Percentiles rank a stretch among this genome's conserved stretches.
phyloP scores from a whole-genome alignment of 2,797 vertebrate genomes.

The Chromis chromis region DNA sequence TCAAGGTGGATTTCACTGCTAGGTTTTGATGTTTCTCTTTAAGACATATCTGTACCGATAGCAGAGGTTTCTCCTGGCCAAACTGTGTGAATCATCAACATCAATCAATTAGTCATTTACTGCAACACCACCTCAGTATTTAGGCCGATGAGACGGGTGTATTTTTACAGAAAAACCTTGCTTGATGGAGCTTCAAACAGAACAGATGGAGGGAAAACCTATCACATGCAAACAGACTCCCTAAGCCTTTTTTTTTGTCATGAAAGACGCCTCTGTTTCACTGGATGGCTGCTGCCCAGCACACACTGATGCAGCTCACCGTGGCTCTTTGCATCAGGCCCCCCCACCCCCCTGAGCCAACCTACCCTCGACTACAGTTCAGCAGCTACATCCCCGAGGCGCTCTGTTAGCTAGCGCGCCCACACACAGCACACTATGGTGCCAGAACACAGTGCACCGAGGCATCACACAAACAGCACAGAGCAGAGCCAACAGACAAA shows the following conservation, averaged over 20 bases:
- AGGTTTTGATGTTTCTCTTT: slow-evolving; percentile 42
- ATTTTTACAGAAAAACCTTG: slow-evolving; percentile 42
- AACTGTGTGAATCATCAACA: slow-evolving; percentile 61
- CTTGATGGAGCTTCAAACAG: slow-evolving; percentile 55
- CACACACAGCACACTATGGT: slow-evolving; percentile 67
- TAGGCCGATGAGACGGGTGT: slow-evolving; percentile 29
- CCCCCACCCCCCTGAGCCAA: slow-evolving; percentile 33
- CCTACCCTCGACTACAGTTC: slow-evolving; percentile 68
- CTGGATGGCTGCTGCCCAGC: slow-evolving; percentile 61
- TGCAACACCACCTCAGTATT: slow-evolving; percentile 38
- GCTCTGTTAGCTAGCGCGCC: slow-evolving; percentile 74
- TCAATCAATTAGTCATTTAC: slow-evolving; percentile 51
- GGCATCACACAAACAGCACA: slow-evolving; percentile 61
- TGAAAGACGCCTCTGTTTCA: slow-evolving; percentile 66
- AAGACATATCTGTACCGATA: slow-evolving; percentile 33
- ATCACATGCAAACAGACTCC: slow-evolving; percentile 66
- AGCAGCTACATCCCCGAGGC: slow-evolving; percentile 71
- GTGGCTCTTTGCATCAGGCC: slow-evolving; percentile 49
- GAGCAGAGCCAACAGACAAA: slow-evolving; percentile 66
- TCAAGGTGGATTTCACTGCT: slow-evolving; percentile 33
- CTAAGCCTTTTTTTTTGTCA: slow-evolving; percentile 47
- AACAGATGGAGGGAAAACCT: slow-evolving; percentile 65
- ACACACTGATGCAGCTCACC: slow-evolving; percentile 53
- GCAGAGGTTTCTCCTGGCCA: slow-evolving; percentile 46
- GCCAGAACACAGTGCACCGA: slow-evolving; percentile 74